Evolutionary conservation across 2,113 vertebrate species (phyloP).

Genomic region (Saccopteryx bilineata): DNA sequence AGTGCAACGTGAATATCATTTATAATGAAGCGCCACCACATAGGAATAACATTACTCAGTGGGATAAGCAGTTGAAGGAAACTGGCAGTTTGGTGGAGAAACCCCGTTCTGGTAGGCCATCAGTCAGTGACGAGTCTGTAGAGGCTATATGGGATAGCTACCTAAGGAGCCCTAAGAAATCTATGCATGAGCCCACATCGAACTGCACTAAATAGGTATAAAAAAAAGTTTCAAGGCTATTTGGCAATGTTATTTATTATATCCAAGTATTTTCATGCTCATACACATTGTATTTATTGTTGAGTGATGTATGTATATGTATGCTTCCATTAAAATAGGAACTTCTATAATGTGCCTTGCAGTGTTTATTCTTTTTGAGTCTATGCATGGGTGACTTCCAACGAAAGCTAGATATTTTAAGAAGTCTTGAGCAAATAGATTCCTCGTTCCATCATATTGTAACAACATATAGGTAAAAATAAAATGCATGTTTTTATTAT

Average conservation of each 20-base stretch:
- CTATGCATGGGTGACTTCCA: slow-evolving; percentile 20
- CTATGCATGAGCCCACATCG: too few relatives aligned
- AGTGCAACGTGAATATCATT: too few relatives aligned
- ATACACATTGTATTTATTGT: neutral
- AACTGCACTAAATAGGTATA: too few relatives aligned
- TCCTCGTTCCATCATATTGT: slow-evolving; percentile 7
- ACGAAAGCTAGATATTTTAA: slow-evolving; percentile 13
- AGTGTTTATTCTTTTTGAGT: slow-evolving; percentile 43
- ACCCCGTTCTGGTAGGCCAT: too few relatives aligned
- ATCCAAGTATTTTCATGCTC: neutral
- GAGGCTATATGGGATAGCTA: too few relatives aligned
- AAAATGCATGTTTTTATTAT: slow-evolving; percentile 34
- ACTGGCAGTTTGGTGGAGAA: too few relatives aligned
- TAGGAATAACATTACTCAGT: too few relatives aligned
- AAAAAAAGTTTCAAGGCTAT: neutral
- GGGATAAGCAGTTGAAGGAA: too few relatives aligned
- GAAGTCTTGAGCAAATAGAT: slow-evolving; percentile 14
- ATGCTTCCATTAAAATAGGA: slow-evolving; percentile 54
- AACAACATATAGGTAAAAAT: neutral
- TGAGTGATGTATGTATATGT: neutral
- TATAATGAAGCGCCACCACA: too few relatives aligned
- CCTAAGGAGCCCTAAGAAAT: too few relatives aligned
- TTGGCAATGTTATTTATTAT: neutral
- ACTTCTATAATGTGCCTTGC: neutral
- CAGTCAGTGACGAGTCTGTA: too few relatives aligned